Evolutionary conservation across 2,888 invertebrate species (phyloP).

Genomic region (Cistogaster globosa): DNA sequence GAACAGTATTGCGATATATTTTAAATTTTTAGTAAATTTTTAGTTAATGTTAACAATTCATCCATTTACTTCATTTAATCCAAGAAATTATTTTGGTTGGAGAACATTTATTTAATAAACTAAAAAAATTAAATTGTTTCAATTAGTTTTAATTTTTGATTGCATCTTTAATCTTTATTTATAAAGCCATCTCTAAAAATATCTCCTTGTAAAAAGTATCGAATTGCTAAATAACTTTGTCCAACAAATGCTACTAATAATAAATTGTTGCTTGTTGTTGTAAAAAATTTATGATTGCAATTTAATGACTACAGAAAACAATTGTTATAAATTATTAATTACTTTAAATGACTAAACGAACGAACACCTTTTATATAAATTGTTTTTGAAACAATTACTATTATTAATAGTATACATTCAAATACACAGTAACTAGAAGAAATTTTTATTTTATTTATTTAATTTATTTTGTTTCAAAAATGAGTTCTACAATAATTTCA

Average conservation of each 20-base stretch:
- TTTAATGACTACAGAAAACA: constrained; percentile 59
- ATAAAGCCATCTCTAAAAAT: too few species aligned
- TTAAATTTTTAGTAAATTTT: too few species aligned
- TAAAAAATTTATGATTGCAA: constrained; percentile 38
- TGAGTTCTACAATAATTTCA: constrained; percentile 8
- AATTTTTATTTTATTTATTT: constrained; percentile 24
- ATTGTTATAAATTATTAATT: constrained; percentile 64
- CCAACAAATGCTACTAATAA: constrained; percentile 55
- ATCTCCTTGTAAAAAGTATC: too few species aligned
- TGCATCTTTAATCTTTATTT: too few species aligned
- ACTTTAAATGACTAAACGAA: constrained; percentile 59
- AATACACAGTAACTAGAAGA: not conserved
- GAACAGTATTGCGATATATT: too few species aligned
- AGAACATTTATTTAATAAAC: too few species aligned
- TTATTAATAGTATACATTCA: not conserved
- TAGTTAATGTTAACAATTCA: too few species aligned
- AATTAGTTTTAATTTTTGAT: too few species aligned
- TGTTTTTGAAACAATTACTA: constrained; percentile 32
- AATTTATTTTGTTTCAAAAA: constrained; percentile 41
- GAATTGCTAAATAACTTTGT: constrained; percentile 13
- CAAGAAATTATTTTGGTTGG: too few species aligned
- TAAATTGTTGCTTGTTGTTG: constrained; percentile 29
- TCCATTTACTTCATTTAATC: too few species aligned
- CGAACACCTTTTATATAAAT: constrained; percentile 54
- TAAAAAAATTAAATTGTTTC: too few species aligned